Evolutionary conservation across 2,797 vertebrate genomes (phyloP).

Genomic region (Parauchenoglanis punctatus): DNA sequence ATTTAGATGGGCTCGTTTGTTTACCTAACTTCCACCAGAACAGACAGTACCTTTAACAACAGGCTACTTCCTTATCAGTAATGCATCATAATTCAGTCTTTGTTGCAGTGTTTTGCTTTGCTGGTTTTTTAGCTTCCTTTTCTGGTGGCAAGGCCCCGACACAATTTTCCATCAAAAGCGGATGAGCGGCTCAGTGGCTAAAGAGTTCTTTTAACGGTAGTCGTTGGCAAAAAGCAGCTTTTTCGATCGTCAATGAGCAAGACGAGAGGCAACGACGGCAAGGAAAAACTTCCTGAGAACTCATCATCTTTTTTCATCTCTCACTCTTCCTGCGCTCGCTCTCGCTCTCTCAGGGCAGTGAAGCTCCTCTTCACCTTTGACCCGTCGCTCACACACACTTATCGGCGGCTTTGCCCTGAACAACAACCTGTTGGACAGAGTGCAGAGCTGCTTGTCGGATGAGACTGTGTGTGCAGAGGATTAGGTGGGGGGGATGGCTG

Average conservation of each 20-base stretch:
- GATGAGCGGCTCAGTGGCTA: background rate
- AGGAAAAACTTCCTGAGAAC: background rate
- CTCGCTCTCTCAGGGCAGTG: background rate
- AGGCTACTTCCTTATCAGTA: background rate
- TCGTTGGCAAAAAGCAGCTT: background rate
- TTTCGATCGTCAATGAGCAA: background rate
- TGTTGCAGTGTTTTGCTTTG: background rate
- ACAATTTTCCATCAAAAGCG: background rate
- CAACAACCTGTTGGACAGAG: conserved; percentile 15
- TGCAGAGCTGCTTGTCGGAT: conserved; percentile 12
- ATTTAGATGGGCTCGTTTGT: too few relatives aligned
- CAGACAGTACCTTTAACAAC: background rate
- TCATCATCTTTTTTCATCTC: background rate
- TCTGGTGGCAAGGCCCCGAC: background rate
- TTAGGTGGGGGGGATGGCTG: background rate
- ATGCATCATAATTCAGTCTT: background rate
- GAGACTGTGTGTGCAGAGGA: background rate
- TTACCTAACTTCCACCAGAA: background rate
- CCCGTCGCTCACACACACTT: background rate
- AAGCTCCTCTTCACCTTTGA: background rate
- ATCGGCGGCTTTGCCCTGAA: conserved; percentile 11
- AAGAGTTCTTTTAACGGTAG: background rate
- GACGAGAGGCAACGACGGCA: too few relatives aligned
- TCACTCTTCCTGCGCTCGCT: background rate
- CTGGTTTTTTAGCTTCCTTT: background rate